Evolutionary conservation across 2,888 invertebrate genomes (phyloP).

Genomic region (Machimus rusticus): DNA sequence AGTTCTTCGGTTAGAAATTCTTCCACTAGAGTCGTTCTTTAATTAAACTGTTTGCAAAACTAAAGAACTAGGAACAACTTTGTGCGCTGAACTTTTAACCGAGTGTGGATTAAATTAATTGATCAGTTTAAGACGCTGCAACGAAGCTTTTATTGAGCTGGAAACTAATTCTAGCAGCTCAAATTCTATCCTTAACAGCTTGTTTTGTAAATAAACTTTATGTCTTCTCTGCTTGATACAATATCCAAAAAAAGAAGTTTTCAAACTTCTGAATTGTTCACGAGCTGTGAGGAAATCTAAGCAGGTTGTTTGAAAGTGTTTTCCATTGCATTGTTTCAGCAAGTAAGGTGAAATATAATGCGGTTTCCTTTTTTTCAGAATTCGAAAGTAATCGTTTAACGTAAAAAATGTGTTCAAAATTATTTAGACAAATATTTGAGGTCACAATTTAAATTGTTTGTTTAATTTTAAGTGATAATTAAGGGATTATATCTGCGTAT

Average conservation of each 20-base stretch:
- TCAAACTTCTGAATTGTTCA: not conserved
- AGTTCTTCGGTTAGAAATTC: not conserved
- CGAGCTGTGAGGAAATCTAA: not conserved
- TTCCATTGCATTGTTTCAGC: not conserved
- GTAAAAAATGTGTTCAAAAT: not conserved
- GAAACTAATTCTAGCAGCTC: not conserved
- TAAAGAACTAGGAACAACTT: not conserved
- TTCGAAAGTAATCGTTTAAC: not conserved
- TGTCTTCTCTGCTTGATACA: not conserved
- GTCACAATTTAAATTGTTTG: not conserved
- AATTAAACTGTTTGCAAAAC: not conserved
- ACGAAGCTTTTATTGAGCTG: not conserved
- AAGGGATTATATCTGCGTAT: no score
- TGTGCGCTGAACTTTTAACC: not conserved
- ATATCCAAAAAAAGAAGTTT: not conserved
- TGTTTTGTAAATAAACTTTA: not conserved
- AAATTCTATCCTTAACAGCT: not conserved
- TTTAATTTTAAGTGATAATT: no score
- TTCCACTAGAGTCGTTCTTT: not conserved
- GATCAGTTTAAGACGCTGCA: not conserved
- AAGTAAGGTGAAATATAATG: not conserved
- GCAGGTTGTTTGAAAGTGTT: not conserved
- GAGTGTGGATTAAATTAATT: not conserved
- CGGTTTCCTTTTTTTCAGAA: not conserved
- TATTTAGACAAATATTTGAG: not conserved